phyloP scores from a whole-genome alignment of 1,140 invertebrate species.

The Listronotus bonariensis region DNA sequence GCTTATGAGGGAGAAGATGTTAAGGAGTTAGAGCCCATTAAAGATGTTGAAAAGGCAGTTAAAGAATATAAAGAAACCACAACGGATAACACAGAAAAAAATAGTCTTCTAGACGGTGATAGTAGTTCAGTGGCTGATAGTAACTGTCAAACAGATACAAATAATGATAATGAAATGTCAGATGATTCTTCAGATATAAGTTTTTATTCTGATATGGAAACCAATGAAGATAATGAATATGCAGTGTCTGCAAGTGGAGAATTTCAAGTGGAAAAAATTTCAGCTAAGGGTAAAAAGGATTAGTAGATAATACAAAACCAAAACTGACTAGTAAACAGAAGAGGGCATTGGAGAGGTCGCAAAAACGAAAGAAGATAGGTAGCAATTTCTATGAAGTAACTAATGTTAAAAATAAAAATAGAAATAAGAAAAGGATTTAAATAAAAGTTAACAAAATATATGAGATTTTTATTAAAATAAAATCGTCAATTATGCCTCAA shows the following conservation, averaged over 20 bases:
- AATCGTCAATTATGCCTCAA: slow-evolving; percentile 1
- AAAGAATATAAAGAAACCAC: slow-evolving; percentile 56
- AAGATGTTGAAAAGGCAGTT: slow-evolving; percentile 57
- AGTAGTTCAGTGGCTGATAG: neutral
- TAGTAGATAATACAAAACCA: slow-evolving; percentile 41
- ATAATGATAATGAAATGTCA: slow-evolving; percentile 48
- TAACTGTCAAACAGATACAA: slow-evolving; percentile 2
- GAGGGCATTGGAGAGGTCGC: slow-evolving; percentile 72
- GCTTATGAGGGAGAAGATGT: slow-evolving; percentile 72
- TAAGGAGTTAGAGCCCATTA: slow-evolving; percentile 63
- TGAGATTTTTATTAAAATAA: neutral
- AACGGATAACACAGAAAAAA: slow-evolving; percentile 38
- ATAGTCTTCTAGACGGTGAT: slow-evolving; percentile 29
- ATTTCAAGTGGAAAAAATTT: slow-evolving; percentile 40
- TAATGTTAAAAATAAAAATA: slow-evolving; percentile 91
- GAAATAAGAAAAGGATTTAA: slow-evolving; percentile 61
- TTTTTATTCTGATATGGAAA: slow-evolving; percentile 66
- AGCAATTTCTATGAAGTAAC: slow-evolving; percentile 91
- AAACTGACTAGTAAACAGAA: slow-evolving; percentile 78
- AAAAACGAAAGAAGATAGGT: slow-evolving; percentile 85
- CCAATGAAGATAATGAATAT: slow-evolving; percentile 52
- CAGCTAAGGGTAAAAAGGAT: slow-evolving; percentile 13
- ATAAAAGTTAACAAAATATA: neutral
- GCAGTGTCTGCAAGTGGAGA: slow-evolving; percentile 38
- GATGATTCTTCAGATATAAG: slow-evolving; percentile 61